Evolutionary conservation across 2,113 vertebrate genomes (phyloP), one percentile per base, ranked within the genome.

Genomic region (Tupaia tana): DNA sequence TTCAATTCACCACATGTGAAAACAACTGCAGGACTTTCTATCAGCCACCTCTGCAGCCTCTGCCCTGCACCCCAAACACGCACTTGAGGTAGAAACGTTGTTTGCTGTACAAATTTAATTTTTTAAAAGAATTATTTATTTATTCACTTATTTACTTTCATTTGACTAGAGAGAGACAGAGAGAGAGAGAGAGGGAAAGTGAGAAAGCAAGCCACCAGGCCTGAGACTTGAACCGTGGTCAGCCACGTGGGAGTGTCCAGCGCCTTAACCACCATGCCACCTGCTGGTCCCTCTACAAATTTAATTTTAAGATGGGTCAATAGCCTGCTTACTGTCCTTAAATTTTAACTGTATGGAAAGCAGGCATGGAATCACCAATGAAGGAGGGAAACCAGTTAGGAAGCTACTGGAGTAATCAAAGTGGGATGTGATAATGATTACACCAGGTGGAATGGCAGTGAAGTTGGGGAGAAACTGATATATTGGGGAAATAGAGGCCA

Each of bases 221-320:
- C 43, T 43, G 43, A 43, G 43, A 43, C 43, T 43, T 43, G 43
- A 43, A 43, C 43, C 43, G 6, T 43, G 43, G 43, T 43, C 43
- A 43, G 43, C 43, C 43, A 43, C 6, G 43, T 43, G 43, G 43
- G 43, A 43, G 43, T 43, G 43, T 43, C 43, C 43, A 43, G 43
- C 43, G 43, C 43, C 43, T 43, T 43, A 43, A 43, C 43, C 43
- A 43, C 43, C 43, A 43, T 43, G 43, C 43, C 43, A 43, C 43
- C 43, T 43, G 43, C 43, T 43, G 43, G 43, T 43, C 43, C 43
- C 34, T 85, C 63, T 27, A 64, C 24, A 89, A 66, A 58, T 69
- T 84, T 93, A 96, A 83, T 79, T 96, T 96, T 83, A 92, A 94
- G 64, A 81, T 34, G 58, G 16, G 52, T 91, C 64, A 71, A 43